Evolutionary conservation across 2,888 invertebrate species (phyloP), one percentile per base, ranked within the genome.

Genomic region (Orchesellides sinensis): DNA sequence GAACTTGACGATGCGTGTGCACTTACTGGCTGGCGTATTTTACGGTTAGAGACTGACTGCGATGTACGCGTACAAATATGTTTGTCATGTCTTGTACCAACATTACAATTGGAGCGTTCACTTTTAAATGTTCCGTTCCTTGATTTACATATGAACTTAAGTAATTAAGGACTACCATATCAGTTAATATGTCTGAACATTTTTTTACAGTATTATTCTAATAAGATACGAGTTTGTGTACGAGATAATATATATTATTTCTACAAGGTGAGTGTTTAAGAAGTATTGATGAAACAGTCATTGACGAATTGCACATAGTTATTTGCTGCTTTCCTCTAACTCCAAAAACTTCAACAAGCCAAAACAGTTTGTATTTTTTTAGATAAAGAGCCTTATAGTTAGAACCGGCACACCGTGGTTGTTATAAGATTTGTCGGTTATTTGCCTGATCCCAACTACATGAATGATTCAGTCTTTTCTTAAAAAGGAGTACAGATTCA

Each of bases 391-490:
- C 75, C 49, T 21, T 66, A 49, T 65, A 40, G 75, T 75, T n/a
- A n/a, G n/a, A n/a, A n/a, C n/a, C n/a, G n/a, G n/a, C n/a, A n/a
- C n/a, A n/a, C n/a, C n/a, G n/a, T n/a, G n/a, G n/a, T n/a, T n/a
- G n/a, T 17, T 75, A 21, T 75, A n/a, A 54, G 19, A 47, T 61
- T 25, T 45, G 19, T 45, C 35, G 66, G 72, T 56, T 17, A 40
- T 59, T 45, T 25, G 68, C 68, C 68, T 68, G 61, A 23, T 69
- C 56, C 78, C 78, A 70, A 70, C 70, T 69, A 52, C 61, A 79
- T n/a, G n/a, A n/a, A n/a, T 79, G 25, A 79, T 63, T 79, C 78
- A 79, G 78, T 79, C 78, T 79, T 79, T 79, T 79, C 78, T 79
- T 79, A 79, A 79, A 78, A 79, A 79, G 78, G 78, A 79, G 69